Evolutionary conservation across 2,888 invertebrate species (phyloP).

Genomic region (Drosophila diplacantha): DNA sequence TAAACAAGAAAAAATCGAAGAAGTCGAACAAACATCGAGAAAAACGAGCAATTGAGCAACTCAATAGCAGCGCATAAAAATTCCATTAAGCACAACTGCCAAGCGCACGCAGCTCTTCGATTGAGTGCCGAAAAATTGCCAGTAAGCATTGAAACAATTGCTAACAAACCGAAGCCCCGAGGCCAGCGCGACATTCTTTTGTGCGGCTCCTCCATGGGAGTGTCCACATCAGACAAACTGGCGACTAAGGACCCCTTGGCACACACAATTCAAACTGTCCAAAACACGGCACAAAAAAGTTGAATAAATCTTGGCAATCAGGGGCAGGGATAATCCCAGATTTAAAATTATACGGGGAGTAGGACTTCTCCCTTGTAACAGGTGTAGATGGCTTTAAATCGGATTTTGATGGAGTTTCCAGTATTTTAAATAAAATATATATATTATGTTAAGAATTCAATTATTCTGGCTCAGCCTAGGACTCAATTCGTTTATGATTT

Average conservation of each 20-base stretch:
- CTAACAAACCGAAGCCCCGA: constrained; percentile 16
- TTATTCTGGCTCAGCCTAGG: neutral
- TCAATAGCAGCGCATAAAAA: constrained; percentile 53
- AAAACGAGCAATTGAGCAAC: constrained; percentile 47
- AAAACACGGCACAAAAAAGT: constrained; percentile 23
- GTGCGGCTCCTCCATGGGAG: constrained; percentile 38
- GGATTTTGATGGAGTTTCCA: neutral
- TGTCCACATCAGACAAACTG: constrained; percentile 54
- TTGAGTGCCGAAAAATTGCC: constrained; percentile 47
- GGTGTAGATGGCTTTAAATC: neutral
- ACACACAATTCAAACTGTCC: constrained; percentile 32
- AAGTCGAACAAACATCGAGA: constrained; percentile 35
- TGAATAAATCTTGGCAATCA: neutral
- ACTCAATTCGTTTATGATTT: neutral
- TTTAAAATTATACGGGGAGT: neutral
- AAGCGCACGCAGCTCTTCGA: constrained; percentile 56
- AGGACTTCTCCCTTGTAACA: neutral
- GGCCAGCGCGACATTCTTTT: constrained; percentile 27
- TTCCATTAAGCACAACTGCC: constrained; percentile 64
- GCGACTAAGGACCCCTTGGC: constrained; percentile 62
- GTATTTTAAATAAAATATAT: neutral
- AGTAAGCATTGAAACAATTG: constrained; percentile 44
- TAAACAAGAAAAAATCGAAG: constrained; percentile 11
- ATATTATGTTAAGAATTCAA: neutral
- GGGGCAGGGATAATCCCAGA: neutral